Percentiles rank a stretch among this genome's conserved stretches.
Conservation (phyloP, 2,113 vertebrate genomes). For the Plecturocebus donacophilus region DNA sequence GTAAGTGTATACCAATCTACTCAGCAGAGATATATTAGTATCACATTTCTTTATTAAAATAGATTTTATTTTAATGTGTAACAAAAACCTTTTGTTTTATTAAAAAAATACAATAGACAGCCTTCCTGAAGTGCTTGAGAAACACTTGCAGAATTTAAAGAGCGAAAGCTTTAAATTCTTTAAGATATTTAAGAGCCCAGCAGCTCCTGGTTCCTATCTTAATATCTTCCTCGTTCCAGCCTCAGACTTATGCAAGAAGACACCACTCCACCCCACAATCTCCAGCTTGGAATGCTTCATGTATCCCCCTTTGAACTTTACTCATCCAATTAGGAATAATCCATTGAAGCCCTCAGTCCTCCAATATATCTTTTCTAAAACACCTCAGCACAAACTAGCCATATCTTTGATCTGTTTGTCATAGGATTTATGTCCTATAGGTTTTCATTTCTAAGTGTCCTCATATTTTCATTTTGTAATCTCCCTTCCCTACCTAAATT, state of each 20-base stretch:
- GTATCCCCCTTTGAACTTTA: not conserved
- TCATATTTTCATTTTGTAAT: not conserved
- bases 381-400: not conserved
- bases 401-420: not conserved
- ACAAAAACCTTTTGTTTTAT: constrained; percentile 9
- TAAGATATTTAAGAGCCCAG: not conserved
- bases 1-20: not conserved
- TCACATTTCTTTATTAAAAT: constrained; percentile 60
- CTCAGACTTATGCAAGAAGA: not conserved
- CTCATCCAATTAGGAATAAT: not conserved
- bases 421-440: not conserved
- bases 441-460: not conserved
- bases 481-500: not conserved
- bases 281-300: not conserved
- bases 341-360: not conserved
- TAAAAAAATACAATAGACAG: constrained; percentile 32
- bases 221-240: not conserved
- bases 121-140: not conserved
- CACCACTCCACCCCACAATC: too few relatives aligned
- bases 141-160: constrained; percentile 23
- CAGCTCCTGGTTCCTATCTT: not conserved
- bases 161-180: not conserved
- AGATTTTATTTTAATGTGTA: constrained; percentile 20
- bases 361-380: not conserved
- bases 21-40: constrained; percentile 22